These are phyloP conservation scores for Sylvilagus bachmani DNA, from an alignment of 2,113 vertebrate genomes.

Conservation along the genomic window DNA sequence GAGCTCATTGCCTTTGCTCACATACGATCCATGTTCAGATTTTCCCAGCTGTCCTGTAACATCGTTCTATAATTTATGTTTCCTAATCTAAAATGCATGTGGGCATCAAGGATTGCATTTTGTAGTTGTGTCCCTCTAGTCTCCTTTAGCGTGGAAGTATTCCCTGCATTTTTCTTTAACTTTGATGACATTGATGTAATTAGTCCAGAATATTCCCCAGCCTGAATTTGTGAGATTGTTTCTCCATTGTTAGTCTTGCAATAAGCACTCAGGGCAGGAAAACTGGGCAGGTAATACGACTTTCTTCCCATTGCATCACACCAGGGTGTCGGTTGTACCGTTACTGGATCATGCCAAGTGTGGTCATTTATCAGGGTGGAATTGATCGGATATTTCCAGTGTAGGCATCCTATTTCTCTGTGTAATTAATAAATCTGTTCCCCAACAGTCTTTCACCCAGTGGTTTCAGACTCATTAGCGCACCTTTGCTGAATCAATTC, in stretches of 20 bases:
- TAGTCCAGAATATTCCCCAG: background rate
- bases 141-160: background rate
- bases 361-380: constrained; percentile 21
- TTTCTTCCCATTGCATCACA: background rate
- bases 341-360: background rate
- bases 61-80: background rate
- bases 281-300: background rate
- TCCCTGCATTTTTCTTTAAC: background rate
- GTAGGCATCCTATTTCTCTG: background rate
- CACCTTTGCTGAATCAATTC: background rate
- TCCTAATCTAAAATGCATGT: background rate
- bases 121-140: background rate
- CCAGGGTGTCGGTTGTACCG: background rate
- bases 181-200: background rate
- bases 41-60: background rate
- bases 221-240: background rate
- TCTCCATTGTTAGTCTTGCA: background rate
- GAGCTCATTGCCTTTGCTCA: constrained; percentile 21
- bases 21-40: too few relatives aligned
- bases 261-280: background rate
- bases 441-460: background rate
- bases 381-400: background rate
- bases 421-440: background rate
- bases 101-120: background rate
- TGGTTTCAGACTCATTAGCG: background rate